Conservation (phyloP, 2,797 vertebrate species). For the Halcyon chelicuti region DNA sequence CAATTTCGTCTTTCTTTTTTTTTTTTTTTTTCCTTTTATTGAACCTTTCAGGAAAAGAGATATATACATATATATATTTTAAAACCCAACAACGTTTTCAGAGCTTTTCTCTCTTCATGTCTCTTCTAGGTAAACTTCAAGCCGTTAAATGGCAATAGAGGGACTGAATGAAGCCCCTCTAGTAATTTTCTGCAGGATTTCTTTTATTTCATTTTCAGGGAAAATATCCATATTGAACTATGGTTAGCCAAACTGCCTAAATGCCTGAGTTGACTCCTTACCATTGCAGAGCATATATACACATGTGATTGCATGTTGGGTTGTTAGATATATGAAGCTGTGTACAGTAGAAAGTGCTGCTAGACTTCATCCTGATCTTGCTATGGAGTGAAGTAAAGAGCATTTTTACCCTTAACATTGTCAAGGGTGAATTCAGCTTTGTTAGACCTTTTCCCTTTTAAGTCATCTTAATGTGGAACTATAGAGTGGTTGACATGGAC, state of each 20-base stretch:
- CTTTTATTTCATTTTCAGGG: background rate
- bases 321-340: background rate
- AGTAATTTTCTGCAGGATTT: background rate
- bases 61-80: background rate
- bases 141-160: background rate
- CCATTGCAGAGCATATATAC: background rate
- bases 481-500: fast-evolving
- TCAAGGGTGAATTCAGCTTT: background rate
- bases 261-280: background rate
- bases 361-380: background rate
- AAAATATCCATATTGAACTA: background rate
- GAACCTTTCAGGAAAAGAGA: background rate
- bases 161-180: background rate
- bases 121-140: background rate
- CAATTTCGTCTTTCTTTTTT: background rate
- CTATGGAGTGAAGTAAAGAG: background rate
- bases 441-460: background rate
- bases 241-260: background rate
- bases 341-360: background rate
- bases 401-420: background rate
- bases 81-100: background rate
- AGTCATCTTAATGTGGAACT: background rate
- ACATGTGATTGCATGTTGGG: background rate
- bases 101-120: background rate
- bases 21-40: background rate